These are phyloP conservation scores for Apodemia zela DNA, from an alignment of 2,888 invertebrate species.

Conservation along the genomic window DNA sequence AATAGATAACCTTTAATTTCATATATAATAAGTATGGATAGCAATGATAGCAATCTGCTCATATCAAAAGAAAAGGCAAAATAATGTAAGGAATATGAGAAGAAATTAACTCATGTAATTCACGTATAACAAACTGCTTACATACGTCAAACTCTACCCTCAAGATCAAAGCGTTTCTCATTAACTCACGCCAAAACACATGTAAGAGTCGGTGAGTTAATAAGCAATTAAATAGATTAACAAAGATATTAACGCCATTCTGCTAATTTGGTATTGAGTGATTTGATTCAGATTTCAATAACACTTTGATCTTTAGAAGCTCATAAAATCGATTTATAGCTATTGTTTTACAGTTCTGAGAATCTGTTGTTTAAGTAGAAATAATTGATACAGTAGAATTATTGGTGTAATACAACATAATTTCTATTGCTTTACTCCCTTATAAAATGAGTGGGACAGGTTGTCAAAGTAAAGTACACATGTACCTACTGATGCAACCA, in stretches of 20 bases:
- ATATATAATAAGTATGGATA: no score
- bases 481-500: no score
- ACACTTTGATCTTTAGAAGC: constrained; percentile 59
- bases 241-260: constrained; percentile 66
- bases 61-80: no score
- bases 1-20: no score
- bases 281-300: constrained; percentile 43
- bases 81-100: no score
- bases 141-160: constrained; percentile 25
- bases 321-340: constrained; percentile 56
- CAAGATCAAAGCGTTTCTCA: constrained; percentile 58
- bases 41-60: no score
- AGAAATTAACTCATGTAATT: not conserved
- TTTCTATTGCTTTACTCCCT: no score
- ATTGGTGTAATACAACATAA: not conserved
- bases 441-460: no score
- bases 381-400: not conserved
- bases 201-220: constrained; percentile 59
- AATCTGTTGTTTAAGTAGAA: constrained; percentile 34
- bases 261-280: constrained; percentile 62
- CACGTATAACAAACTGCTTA: constrained; percentile 8
- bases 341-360: constrained; percentile 63
- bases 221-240: constrained; percentile 77
- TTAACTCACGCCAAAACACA: constrained; percentile 58
- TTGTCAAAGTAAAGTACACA: no score